These are phyloP conservation scores for Odontomyia ornata DNA, from an alignment of 2,888 invertebrate genomes.

Conservation along the genomic window DNA sequence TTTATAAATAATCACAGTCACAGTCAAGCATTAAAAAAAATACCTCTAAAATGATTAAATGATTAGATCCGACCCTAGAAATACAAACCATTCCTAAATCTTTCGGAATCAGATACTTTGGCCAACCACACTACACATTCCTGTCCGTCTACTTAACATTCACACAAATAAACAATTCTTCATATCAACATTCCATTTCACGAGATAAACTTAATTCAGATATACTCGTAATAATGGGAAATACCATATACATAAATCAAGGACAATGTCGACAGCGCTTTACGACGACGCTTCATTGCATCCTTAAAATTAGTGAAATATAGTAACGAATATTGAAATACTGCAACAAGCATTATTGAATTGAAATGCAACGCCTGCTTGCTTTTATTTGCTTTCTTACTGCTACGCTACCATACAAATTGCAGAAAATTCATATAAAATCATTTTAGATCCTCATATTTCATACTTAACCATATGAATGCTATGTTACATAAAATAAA, in stretches of 20 bases:
- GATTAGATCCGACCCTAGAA: too few relatives aligned
- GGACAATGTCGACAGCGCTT: slow-evolving; percentile 50
- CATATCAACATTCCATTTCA: too few relatives aligned
- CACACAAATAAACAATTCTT: too few relatives aligned
- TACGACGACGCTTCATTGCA: slow-evolving; percentile 47
- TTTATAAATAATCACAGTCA: too few relatives aligned
- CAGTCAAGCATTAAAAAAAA: too few relatives aligned
- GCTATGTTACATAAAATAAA: not conserved
- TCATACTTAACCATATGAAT: slow-evolving; percentile 1
- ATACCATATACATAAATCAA: slow-evolving; percentile 4
- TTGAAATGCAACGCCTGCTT: not conserved
- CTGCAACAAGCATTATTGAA: too few relatives aligned
- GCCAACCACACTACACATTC: slow-evolving; percentile 21
- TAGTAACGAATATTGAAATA: too few relatives aligned
- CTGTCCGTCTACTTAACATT: not conserved
- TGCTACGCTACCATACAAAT: not conserved
- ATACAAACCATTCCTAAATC: too few relatives aligned
- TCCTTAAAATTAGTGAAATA: not conserved
- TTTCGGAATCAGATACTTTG: not conserved
- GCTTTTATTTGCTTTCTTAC: not conserved
- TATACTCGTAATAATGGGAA: too few relatives aligned
- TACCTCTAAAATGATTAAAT: too few relatives aligned
- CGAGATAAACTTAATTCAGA: too few relatives aligned
- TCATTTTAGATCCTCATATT: slow-evolving; percentile 1
- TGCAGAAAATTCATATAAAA: not conserved